These are phyloP conservation scores for Pagetopsis macropterus DNA, from an alignment of 2,797 vertebrate species.

Conservation along the genomic window DNA sequence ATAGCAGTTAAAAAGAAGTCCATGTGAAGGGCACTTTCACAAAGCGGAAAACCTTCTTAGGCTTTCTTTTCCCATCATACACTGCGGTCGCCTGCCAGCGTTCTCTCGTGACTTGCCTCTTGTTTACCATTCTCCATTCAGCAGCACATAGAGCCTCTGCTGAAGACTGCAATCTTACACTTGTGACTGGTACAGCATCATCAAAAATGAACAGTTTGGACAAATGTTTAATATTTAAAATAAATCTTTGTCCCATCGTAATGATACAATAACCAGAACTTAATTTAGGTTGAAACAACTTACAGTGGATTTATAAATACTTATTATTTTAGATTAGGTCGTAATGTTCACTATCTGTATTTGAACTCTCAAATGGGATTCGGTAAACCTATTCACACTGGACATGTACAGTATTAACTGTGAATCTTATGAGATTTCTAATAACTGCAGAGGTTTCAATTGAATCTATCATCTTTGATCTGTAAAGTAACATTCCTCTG, in stretches of 20 bases:
- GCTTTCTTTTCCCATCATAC: not conserved
- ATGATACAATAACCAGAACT: not conserved
- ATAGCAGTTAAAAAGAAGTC: not conserved
- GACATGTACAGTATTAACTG: not conserved
- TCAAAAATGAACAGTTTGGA: not conserved
- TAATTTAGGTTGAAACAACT: too few relatives aligned
- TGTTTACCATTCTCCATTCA: conserved; percentile 9
- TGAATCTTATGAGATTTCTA: not conserved
- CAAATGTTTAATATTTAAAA: not conserved
- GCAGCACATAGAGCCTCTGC: conserved; percentile 9
- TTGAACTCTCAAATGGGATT: too few relatives aligned
- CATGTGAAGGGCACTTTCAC: not conserved
- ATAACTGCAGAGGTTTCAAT: not conserved
- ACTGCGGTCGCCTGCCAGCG: not conserved
- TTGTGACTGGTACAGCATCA: not conserved
- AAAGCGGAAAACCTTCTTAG: conserved; percentile 2
- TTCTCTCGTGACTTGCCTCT: not conserved
- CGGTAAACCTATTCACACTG: not conserved
- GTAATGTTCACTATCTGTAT: too few relatives aligned
- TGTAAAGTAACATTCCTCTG: not conserved
- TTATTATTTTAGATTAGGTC: too few relatives aligned
- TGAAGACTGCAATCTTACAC: not conserved
- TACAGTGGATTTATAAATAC: too few relatives aligned
- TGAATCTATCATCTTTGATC: not conserved
- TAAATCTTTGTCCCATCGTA: too few relatives aligned